These are phyloP conservation scores for Pomacea canaliculata DNA, from an alignment of 2,888 invertebrate species.

Conservation along the genomic window DNA sequence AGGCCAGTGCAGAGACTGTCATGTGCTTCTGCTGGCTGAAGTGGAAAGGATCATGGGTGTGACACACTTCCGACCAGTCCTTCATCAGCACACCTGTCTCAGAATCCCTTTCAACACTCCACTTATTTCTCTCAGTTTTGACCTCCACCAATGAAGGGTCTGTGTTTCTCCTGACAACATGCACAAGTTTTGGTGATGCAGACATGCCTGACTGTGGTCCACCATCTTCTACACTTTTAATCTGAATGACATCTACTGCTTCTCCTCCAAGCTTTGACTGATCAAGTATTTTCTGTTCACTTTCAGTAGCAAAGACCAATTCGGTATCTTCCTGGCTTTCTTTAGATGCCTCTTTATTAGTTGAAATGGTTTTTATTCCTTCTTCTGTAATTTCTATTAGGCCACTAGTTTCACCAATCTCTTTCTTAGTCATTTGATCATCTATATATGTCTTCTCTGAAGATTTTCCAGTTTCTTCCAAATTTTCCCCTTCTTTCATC, in stretches of 20 bases:
- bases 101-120: neutral
- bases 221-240: neutral
- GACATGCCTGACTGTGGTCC: neutral
- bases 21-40: constrained; percentile 38
- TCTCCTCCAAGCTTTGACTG: neutral
- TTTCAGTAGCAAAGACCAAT: neutral
- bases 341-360: neutral
- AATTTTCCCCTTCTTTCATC: neutral
- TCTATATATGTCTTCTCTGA: neutral
- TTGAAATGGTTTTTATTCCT: neutral
- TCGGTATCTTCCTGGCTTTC: neutral
- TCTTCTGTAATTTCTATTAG: neutral
- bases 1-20: constrained; percentile 44
- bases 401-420: neutral
- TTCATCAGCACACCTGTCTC: neutral
- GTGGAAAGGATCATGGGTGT: constrained; percentile 47
- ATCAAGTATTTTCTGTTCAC: neutral
- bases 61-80: constrained; percentile 39
- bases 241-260: neutral
- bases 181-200: neutral
- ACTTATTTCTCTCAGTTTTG: neutral
- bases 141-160: neutral
- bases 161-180: neutral
- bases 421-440: neutral
- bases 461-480: constrained; percentile 1